A percentile compares a stretch with the other conserved stretches of the same genome.
These are phyloP conservation scores for Creontiades dilutus DNA, from an alignment of 2,888 invertebrate species.

Conservation along the genomic window DNA sequence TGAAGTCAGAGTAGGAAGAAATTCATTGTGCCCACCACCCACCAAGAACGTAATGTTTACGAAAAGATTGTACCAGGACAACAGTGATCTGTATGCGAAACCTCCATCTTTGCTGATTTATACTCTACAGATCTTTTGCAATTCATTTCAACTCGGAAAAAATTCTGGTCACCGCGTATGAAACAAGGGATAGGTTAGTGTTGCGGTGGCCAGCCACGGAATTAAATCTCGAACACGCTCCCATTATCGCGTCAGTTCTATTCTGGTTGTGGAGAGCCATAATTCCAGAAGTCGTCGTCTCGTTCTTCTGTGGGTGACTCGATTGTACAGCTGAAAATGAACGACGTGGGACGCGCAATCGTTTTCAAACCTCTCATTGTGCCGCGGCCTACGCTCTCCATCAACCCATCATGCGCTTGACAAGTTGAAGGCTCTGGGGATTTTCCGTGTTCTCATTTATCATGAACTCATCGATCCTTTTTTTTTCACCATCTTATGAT, in stretches of 20 bases:
- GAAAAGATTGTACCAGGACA: too few species aligned
- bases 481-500: not conserved
- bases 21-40: too few species aligned
- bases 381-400: not conserved
- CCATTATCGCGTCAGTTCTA: not conserved
- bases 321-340: not conserved
- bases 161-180: too few species aligned
- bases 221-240: slow-evolving; percentile 1
- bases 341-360: not conserved
- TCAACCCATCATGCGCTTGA: not conserved
- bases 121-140: too few species aligned
- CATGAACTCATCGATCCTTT: too few species aligned
- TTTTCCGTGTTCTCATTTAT: not conserved
- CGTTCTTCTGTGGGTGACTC: not conserved
- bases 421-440: not conserved
- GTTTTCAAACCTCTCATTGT: not conserved
- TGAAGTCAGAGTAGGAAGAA: too few species aligned
- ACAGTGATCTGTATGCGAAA: too few species aligned
- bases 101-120: too few species aligned
- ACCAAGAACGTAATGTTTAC: too few species aligned
- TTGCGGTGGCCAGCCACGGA: not conserved
- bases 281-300: not conserved
- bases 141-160: too few species aligned
- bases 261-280: not conserved
- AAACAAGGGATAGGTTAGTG: too few species aligned